phyloP scores from a whole-genome alignment of 2,797 vertebrate genomes.

The Heliangelus exortis region DNA sequence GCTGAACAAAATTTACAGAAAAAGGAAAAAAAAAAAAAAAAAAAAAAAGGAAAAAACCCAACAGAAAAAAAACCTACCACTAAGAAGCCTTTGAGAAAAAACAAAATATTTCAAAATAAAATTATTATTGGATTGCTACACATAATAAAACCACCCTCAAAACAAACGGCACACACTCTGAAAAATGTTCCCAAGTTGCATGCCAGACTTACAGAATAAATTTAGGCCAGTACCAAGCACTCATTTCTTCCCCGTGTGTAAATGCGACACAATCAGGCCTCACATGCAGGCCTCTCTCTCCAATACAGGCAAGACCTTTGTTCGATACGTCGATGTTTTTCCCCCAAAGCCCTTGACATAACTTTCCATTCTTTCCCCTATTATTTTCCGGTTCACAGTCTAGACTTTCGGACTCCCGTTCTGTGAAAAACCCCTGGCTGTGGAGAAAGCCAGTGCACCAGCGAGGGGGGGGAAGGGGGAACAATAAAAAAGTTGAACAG shows the following conservation, averaged over 20 bases:
- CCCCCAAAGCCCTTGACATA: slow-evolving; percentile 64
- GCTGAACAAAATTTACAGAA: not conserved
- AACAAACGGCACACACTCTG: not conserved
- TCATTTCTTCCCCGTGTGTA: slow-evolving; percentile 51
- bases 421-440: slow-evolving; percentile 12
- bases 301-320: slow-evolving; percentile 81
- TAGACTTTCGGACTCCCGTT: slow-evolving; percentile 39
- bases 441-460: slow-evolving; percentile 10
- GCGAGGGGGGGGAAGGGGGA: slow-evolving; percentile 21
- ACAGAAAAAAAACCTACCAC: not conserved
- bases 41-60: no score
- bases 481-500: slow-evolving; percentile 74
- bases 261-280: slow-evolving; percentile 77
- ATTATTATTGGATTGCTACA: not conserved
- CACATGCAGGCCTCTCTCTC: slow-evolving; percentile 74
- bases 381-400: slow-evolving; percentile 60
- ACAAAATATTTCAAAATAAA: not conserved
- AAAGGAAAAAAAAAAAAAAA: not conserved
- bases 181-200: not conserved
- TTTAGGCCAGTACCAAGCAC: slow-evolving; percentile 62
- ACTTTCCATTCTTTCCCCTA: slow-evolving; percentile 69
- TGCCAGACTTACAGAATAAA: slow-evolving; percentile 26
- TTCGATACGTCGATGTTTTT: slow-evolving; percentile 72
- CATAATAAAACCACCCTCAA: slow-evolving; percentile 36
- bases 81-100: not conserved